Evolutionary conservation across 2,113 vertebrate genomes (phyloP), one percentile per base, ranked within the genome.

Genomic region (Varanus komodoensis): DNA sequence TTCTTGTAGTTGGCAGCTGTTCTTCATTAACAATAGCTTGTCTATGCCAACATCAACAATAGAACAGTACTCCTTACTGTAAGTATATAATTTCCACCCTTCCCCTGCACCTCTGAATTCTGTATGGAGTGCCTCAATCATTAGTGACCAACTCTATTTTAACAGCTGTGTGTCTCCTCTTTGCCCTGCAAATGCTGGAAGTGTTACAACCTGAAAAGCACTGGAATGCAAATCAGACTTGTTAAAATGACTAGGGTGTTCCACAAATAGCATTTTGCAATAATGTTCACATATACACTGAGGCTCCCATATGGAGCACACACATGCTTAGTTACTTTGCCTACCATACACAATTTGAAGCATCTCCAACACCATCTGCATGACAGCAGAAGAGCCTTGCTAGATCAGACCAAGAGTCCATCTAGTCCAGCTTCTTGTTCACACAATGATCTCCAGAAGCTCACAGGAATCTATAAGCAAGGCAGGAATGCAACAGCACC

Each of bases 1-100:
- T 93, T 91, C 75, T 85, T 93, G 50, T 44, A n/a, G 84, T 0
- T 87, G 48, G n/a, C 75, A 82, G 61, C 68, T 82, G 75, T 34
- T 93, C 83, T 48, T 19, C n/a, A 25, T 84, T 93, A 89, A 89
- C 80, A 93, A 68, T n/a, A 89, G 84, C 79, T 83, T 77, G 69
- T 34, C 11, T 67, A 73, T 25, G 57, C 67, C 77, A 93, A 84
- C 0, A 61, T 61, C 38, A 44, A 44, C 38, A 85, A 74, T 84
- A 38, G 6, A 86, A 68, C 34, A 34, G 85, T 74, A 7, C 67
- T 38, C 21, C 64, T 32, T 25, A 23, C 0, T 8, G 69, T 15
- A 34, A 48, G 9, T 75, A 52, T 44, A 68, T 25, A 15, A 80
- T 21, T 57, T 34, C 48, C 14, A 44, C 38, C 38, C 38, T 44